Evolutionary conservation across 2,797 vertebrate species (phyloP).

Genomic region (Galago senegalensis): DNA sequence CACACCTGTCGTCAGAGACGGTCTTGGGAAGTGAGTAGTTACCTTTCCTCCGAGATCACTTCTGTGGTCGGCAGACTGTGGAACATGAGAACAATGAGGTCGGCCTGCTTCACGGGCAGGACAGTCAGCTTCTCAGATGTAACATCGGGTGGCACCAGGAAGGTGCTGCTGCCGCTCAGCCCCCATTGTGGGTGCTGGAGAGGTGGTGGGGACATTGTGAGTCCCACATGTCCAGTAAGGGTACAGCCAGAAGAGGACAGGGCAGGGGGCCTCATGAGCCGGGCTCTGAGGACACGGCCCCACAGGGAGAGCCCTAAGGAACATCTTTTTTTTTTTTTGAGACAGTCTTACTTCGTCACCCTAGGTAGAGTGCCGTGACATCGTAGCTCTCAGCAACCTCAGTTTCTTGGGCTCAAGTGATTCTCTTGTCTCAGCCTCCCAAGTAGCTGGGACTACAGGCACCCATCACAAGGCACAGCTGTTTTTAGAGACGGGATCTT

Average conservation of each 20-base stretch:
- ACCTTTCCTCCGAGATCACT: not conserved
- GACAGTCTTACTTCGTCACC: too few relatives aligned
- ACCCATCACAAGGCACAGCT: too few relatives aligned
- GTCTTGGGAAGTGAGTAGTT: rapidly evolving
- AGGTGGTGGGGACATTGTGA: not conserved
- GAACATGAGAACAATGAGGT: not conserved
- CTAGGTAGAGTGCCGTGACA: too few relatives aligned
- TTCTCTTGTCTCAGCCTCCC: too few relatives aligned
- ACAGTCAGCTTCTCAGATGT: rapidly evolving
- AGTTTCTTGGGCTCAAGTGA: too few relatives aligned
- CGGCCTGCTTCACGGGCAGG: not conserved
- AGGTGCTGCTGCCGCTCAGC: not conserved
- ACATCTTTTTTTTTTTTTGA: too few relatives aligned
- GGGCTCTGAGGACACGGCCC: not conserved
- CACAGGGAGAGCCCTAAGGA: rapidly evolving
- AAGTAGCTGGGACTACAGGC: too few relatives aligned
- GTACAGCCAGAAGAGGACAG: not conserved
- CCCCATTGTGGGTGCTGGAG: too few relatives aligned
- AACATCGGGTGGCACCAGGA: rapidly evolving
- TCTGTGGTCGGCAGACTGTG: not conserved
- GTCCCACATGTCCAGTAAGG: not conserved
- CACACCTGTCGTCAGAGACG: not conserved
- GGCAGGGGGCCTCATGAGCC: too few relatives aligned
- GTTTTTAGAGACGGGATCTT: too few relatives aligned
- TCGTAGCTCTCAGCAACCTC: too few relatives aligned